These are phyloP conservation scores for Perognathus longimembris DNA, from an alignment of 2,113 vertebrate species.

Conservation along the genomic window DNA sequence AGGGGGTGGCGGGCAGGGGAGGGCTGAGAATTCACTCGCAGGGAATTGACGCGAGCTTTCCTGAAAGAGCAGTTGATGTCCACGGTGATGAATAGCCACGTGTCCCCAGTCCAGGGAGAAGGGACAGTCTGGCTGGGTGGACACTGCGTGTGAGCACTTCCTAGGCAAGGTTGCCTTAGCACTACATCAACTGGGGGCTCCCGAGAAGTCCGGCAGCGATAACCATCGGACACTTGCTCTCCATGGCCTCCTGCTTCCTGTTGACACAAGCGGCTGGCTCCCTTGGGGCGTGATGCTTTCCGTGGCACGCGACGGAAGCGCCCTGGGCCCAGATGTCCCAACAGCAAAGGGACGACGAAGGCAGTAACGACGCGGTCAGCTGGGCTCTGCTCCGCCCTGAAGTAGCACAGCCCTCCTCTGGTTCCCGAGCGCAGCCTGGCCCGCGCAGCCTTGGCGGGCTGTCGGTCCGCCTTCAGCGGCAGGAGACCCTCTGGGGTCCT, in stretches of 20 bases:
- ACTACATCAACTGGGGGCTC: no score
- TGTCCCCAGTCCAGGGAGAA: no score
- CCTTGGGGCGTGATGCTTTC: no score
- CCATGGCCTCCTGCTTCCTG: no score
- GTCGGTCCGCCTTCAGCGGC: fast-evolving
- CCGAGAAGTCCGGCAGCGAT: no score
- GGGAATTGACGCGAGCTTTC: no score
- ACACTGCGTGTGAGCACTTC: no score
- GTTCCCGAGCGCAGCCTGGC: fast-evolving
- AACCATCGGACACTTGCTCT: no score
- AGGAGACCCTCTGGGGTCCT: background rate
- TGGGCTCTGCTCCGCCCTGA: fast-evolving
- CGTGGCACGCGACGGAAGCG: fast-evolving
- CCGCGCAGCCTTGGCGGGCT: fast-evolving
- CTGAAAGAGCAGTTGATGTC: no score
- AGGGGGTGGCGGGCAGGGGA: fast-evolving
- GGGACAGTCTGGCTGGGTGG: background rate
- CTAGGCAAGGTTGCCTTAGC: fast-evolving
- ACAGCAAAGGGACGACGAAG: background rate
- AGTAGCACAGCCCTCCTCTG: fast-evolving
- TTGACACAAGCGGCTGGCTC: background rate
- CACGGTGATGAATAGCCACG: no score
- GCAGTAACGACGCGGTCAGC: background rate
- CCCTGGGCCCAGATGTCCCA: fast-evolving
- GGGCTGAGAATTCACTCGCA: no score